phyloP scores from a whole-genome alignment of 2,888 invertebrate species.

The Ennomos fuscantarius region DNA sequence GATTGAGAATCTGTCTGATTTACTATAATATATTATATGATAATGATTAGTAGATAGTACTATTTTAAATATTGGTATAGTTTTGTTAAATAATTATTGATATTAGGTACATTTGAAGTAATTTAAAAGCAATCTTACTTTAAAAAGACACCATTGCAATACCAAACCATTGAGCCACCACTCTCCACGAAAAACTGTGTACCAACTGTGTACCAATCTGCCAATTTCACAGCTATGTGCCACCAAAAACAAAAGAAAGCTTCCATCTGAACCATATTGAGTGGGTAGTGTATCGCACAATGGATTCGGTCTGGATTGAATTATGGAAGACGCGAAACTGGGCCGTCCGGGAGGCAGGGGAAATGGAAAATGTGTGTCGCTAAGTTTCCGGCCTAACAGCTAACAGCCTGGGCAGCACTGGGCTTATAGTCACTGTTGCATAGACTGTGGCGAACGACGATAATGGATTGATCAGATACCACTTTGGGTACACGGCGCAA shows the following conservation, averaged over 20 bases:
- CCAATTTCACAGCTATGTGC: slow-evolving; percentile 19
- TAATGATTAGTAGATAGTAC: too few relatives aligned
- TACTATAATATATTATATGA: too few relatives aligned
- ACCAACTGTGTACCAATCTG: slow-evolving; percentile 1
- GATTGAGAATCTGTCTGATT: too few relatives aligned
- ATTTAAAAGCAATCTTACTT: too few relatives aligned
- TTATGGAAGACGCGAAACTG: slow-evolving; percentile 78
- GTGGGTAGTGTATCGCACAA: slow-evolving; percentile 55
- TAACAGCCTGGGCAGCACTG: slow-evolving; percentile 64
- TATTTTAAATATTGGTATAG: too few relatives aligned
- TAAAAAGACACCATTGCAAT: too few relatives aligned
- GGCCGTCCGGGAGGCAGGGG: slow-evolving; percentile 69
- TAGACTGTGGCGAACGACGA: slow-evolving; percentile 66
- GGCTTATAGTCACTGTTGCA: slow-evolving; percentile 61
- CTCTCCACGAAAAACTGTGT: too few relatives aligned
- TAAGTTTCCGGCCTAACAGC: slow-evolving; percentile 75
- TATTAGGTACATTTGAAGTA: too few relatives aligned
- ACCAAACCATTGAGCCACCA: too few relatives aligned
- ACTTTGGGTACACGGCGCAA: slow-evolving; percentile 54
- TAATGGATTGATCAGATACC: slow-evolving; percentile 83
- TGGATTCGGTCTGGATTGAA: slow-evolving; percentile 79
- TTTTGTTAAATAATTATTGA: too few relatives aligned
- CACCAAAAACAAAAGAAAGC: slow-evolving; percentile 27
- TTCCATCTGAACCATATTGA: slow-evolving; percentile 27
- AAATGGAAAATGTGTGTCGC: slow-evolving; percentile 84